Percentiles rank a stretch among this genome's conserved stretches.
phyloP scores from a whole-genome alignment of 2,113 vertebrate species.

The Stegastes partitus region DNA sequence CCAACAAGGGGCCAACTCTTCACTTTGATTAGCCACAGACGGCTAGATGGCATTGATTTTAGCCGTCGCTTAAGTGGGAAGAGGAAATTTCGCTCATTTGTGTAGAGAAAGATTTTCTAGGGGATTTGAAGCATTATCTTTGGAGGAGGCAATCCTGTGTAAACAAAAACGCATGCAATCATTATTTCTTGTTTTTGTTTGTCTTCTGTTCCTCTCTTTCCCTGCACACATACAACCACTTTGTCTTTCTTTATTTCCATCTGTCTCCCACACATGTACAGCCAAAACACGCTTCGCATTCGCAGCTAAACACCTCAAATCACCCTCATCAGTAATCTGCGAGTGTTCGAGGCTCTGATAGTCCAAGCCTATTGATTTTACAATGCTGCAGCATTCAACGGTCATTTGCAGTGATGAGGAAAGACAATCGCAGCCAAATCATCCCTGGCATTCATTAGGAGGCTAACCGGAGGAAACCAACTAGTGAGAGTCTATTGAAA shows the following conservation, averaged over 20 bases:
- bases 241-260: neutral
- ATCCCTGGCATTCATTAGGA: constrained; percentile 78
- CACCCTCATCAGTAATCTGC: constrained; percentile 72
- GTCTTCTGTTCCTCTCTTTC: constrained; percentile 2
- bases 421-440: constrained; percentile 80
- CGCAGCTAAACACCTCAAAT: constrained; percentile 63
- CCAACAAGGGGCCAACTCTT: constrained; percentile 58
- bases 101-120: constrained; percentile 24
- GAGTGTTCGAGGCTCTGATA: constrained; percentile 53
- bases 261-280: constrained; percentile 6
- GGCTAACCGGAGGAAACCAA: constrained; percentile 67
- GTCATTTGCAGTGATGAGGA: constrained; percentile 80
- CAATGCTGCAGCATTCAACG: constrained; percentile 65
- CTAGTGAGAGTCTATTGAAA: constrained; percentile 74
- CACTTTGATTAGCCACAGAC: constrained; percentile 71
- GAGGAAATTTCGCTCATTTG: constrained; percentile 57
- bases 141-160: constrained; percentile 18
- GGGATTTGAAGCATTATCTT: constrained; percentile 18
- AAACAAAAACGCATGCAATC: constrained; percentile 16
- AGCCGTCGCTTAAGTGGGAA: constrained; percentile 18
- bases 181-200: constrained; percentile 13
- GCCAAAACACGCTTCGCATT: constrained; percentile 25
- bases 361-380: constrained; percentile 76
- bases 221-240: neutral
- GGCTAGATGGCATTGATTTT: constrained; percentile 59